Conservation (phyloP, 2,113 vertebrate genomes). For the Pteropus alecto region DNA sequence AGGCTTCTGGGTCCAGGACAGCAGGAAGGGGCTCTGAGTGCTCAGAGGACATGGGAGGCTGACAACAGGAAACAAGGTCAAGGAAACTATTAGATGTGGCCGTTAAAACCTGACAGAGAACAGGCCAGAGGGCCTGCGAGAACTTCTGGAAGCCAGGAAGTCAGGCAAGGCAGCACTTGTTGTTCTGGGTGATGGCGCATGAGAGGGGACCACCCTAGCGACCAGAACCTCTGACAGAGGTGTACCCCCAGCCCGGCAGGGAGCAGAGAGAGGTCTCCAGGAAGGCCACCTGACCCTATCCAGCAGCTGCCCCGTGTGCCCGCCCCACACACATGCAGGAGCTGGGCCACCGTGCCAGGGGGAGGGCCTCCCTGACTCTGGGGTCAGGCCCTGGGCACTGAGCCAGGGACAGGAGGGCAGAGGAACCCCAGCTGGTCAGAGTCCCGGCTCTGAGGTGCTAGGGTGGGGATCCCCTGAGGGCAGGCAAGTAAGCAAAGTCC, state of each 20-base stretch:
- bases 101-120: neutral
- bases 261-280: neutral
- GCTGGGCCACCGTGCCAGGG: neutral
- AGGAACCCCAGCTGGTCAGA: neutral
- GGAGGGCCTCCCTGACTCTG: neutral
- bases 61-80: neutral
- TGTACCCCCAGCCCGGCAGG: too few species aligned
- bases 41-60: neutral
- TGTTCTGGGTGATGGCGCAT: neutral
- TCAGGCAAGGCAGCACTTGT: neutral
- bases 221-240: neutral
- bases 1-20: neutral
- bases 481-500: too few species aligned
- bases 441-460: neutral
- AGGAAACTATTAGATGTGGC: neutral
- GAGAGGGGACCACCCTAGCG: neutral
- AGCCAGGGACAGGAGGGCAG: accelerated
- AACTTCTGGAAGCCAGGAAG: neutral
- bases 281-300: neutral
- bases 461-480: neutral
- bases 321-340: neutral
- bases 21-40: neutral
- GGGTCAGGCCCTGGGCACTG: neutral
- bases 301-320: too few species aligned
- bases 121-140: neutral